Percentiles rank a stretch among this genome's conserved stretches.
phyloP scores from a whole-genome alignment of 2,888 invertebrate species.

The Rotaria sp. region DNA sequence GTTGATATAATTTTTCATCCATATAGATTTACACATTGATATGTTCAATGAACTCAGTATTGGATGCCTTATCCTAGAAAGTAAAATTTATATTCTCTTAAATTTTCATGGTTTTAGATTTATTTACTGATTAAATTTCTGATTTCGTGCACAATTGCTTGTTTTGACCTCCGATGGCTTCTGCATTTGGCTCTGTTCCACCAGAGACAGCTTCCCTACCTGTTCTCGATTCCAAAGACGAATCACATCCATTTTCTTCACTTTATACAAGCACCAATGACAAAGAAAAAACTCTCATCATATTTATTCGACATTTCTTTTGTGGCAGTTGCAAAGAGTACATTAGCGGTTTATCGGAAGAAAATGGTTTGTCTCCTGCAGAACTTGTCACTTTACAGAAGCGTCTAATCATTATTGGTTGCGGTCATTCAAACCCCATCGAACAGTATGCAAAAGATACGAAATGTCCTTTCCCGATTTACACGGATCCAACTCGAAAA shows the following conservation, averaged over 20 bases:
- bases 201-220: not conserved
- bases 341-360: not conserved
- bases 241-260: not conserved
- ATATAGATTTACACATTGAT: too few species aligned
- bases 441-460: not conserved
- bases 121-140: too few species aligned
- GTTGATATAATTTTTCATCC: too few species aligned
- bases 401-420: not conserved
- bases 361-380: not conserved
- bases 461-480: not conserved
- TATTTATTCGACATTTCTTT: slow-evolving; percentile 18
- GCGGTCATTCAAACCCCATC: not conserved
- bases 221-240: not conserved
- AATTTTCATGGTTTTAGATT: too few species aligned
- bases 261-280: not conserved
- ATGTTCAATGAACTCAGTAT: too few species aligned
- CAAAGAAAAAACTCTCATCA: not conserved
- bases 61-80: too few species aligned
- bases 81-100: too few species aligned
- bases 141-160: too few species aligned
- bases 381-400: not conserved
- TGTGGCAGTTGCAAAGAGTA: not conserved
- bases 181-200: not conserved
- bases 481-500: not conserved
- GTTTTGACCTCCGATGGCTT: not conserved